These are phyloP conservation scores for Chelonoidis abingdonii DNA, from an alignment of 2,113 vertebrate genomes.

Conservation along the genomic window DNA sequence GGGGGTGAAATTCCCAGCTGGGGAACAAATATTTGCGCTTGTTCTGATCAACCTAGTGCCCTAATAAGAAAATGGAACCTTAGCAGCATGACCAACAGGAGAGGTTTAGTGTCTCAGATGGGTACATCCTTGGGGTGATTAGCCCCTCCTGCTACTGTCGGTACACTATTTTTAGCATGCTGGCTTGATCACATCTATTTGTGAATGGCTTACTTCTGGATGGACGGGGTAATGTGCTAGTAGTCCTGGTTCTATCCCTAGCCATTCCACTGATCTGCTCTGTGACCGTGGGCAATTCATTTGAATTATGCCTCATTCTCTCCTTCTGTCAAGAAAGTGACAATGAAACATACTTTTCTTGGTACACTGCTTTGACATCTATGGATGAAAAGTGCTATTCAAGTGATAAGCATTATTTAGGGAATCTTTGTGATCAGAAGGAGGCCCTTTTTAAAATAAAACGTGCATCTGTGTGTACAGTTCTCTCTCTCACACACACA, in stretches of 20 bases:
- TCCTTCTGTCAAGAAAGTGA: not conserved
- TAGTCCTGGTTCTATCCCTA: accelerated
- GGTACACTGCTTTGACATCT: not conserved
- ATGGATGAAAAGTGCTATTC: not conserved
- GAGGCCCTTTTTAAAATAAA: not conserved
- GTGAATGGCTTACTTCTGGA: not conserved
- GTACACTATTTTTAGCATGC: not conserved
- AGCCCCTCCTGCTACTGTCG: not conserved
- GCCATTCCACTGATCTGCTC: accelerated
- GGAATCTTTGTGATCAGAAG: not conserved
- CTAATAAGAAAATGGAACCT: not conserved
- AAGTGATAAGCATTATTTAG: not conserved
- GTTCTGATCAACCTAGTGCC: not conserved
- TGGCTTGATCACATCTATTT: not conserved
- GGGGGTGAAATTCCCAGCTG: not conserved
- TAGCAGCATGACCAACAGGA: not conserved
- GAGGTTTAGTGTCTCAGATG: too few relatives aligned
- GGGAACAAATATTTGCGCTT: not conserved
- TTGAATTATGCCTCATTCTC: not conserved
- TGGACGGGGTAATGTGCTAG: not conserved
- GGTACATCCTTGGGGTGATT: too few relatives aligned
- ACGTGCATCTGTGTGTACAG: not conserved
- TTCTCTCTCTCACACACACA: accelerated
- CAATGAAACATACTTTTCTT: not conserved
- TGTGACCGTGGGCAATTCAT: not conserved